Evolutionary conservation across 2,113 vertebrate genomes (phyloP).

Genomic region (Astur gentilis): DNA sequence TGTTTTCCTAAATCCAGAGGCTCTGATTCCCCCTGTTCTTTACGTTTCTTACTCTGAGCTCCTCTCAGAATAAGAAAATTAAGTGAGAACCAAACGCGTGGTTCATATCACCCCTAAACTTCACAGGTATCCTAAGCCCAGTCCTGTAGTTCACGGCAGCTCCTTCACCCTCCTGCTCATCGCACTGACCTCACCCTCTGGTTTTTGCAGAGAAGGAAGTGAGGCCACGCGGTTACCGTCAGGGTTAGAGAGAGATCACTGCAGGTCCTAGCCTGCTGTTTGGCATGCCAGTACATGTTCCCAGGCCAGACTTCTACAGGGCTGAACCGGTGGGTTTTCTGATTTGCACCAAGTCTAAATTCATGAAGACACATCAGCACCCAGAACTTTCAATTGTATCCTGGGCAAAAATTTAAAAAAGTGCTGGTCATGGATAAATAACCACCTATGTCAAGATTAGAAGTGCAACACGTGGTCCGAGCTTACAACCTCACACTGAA

Average conservation of each 20-base stretch:
- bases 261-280: neutral
- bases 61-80: neutral
- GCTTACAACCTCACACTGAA: neutral
- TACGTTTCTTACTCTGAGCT: neutral
- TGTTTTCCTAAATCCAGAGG: neutral
- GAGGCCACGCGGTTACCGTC: neutral
- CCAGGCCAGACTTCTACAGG: neutral
- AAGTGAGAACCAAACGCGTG: neutral
- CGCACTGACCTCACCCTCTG: neutral
- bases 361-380: rapidly evolving
- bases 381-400: neutral
- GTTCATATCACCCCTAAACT: neutral
- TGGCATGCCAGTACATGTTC: neutral
- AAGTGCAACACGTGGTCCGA: rapidly evolving
- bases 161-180: neutral
- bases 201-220: neutral
- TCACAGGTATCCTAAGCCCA: neutral
- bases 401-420: neutral
- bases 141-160: rapidly evolving
- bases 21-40: neutral
- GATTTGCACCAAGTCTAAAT: neutral
- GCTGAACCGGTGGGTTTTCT: neutral
- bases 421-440: neutral
- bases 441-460: neutral
- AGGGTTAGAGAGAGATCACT: neutral